phyloP scores from a whole-genome alignment of 2,113 vertebrate genomes.

The Callionymus lyra region DNA sequence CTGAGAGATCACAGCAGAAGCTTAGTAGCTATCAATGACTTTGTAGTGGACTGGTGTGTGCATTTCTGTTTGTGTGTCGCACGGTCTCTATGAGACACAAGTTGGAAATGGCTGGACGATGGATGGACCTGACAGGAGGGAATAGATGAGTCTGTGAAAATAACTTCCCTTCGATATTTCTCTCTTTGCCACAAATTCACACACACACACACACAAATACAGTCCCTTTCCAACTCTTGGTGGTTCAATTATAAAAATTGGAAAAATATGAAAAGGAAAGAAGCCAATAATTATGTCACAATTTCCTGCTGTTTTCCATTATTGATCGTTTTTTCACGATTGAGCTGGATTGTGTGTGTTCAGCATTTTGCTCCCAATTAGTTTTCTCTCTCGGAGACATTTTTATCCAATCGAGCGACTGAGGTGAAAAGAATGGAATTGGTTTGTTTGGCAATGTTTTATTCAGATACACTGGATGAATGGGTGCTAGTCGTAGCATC shows the following conservation, averaged over 20 bases:
- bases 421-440: no score
- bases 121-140: conserved; percentile 29
- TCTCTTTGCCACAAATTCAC: not conserved
- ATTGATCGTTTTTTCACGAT: conserved; percentile 11
- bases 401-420: no score
- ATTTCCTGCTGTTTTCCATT: conserved; percentile 14
- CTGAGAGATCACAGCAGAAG: conserved; percentile 50
- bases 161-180: conserved; percentile 7
- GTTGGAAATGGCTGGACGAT: conserved; percentile 24
- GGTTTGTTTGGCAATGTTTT: no score
- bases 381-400: no score
- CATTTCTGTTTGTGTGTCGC: conserved; percentile 9
- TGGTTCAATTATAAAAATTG: conserved; percentile 10
- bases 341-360: conserved; percentile 1
- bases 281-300: conserved; percentile 4
- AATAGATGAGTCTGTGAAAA: conserved; percentile 36
- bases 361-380: not conserved
- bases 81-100: conserved; percentile 14
- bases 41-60: conserved; percentile 2
- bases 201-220: no score
- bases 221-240: not conserved
- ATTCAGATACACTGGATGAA: no score
- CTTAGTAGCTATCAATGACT: conserved; percentile 49
- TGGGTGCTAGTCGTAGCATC: no score
- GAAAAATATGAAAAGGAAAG: conserved; percentile 2